Percentiles rank a stretch among this genome's conserved stretches.
These are phyloP conservation scores for Discoglossus pictus DNA, from an alignment of 2,797 vertebrate species.

Conservation along the genomic window DNA sequence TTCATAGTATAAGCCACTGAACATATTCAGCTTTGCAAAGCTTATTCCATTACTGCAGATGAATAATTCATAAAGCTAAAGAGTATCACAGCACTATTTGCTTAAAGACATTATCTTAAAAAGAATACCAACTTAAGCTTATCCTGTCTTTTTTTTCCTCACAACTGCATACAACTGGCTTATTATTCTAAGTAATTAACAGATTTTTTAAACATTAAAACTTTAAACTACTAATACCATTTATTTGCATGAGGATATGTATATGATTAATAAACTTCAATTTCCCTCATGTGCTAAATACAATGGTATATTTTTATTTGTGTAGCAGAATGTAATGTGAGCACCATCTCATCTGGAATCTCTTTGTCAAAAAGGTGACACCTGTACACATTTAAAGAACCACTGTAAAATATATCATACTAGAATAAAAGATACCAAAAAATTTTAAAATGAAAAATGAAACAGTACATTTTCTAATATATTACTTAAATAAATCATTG, in stretches of 20 bases:
- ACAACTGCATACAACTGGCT: slow-evolving; percentile 29
- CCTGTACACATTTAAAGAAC: too few relatives aligned
- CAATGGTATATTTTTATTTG: too few relatives aligned
- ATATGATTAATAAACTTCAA: not conserved
- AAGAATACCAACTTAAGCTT: slow-evolving; percentile 33
- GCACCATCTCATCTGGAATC: too few relatives aligned
- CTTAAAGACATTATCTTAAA: slow-evolving; percentile 38
- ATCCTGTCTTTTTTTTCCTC: slow-evolving; percentile 29
- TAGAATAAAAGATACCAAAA: too few relatives aligned
- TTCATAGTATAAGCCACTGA: slow-evolving; percentile 54
- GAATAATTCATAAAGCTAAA: slow-evolving; percentile 52
- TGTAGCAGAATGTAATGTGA: too few relatives aligned
- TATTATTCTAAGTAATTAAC: slow-evolving; percentile 25
- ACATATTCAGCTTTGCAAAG: slow-evolving; percentile 53
- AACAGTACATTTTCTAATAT: too few relatives aligned
- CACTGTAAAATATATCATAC: too few relatives aligned
- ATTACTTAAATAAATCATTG: too few relatives aligned
- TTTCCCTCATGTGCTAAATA: not conserved
- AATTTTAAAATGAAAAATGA: too few relatives aligned
- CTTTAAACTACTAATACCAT: too few relatives aligned
- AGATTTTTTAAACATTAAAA: slow-evolving; percentile 20
- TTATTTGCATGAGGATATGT: slow-evolving; percentile 28
- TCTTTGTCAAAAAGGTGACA: too few relatives aligned
- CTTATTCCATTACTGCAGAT: slow-evolving; percentile 50
- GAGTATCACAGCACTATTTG: slow-evolving; percentile 46